Percentiles rank a stretch among this genome's conserved stretches.
phyloP scores from a whole-genome alignment of 2,888 invertebrate genomes.

The Flabesymbios commensalis region DNA sequence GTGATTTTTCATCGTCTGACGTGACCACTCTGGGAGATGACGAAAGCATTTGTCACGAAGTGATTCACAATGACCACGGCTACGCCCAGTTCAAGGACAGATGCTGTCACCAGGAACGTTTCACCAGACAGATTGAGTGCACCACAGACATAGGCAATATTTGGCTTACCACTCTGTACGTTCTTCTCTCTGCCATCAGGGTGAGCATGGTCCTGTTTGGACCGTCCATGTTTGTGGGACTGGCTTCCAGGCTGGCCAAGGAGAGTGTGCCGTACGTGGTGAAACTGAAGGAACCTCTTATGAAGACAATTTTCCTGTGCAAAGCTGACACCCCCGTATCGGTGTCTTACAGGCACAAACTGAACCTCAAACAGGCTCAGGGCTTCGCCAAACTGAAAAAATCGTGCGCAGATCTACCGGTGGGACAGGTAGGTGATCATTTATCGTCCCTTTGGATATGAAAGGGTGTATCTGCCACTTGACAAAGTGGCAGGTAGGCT shows the following conservation, averaged over 20 bases:
- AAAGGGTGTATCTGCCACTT: no score
- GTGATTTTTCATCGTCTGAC: slow-evolving; percentile 24
- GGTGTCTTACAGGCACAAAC: slow-evolving; percentile 14
- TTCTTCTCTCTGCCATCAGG: slow-evolving; percentile 46
- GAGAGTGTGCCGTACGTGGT: slow-evolving; percentile 44
- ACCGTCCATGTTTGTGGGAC: slow-evolving; percentile 51
- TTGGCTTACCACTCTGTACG: slow-evolving; percentile 54
- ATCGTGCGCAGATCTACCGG: slow-evolving; percentile 12
- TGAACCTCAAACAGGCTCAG: slow-evolving; percentile 15
- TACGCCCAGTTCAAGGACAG: slow-evolving; percentile 47
- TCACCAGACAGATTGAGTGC: slow-evolving; percentile 39
- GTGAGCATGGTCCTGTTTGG: slow-evolving; percentile 51
- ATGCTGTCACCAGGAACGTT: slow-evolving; percentile 39
- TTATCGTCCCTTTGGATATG: no score
- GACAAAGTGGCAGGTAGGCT: no score
- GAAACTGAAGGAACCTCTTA: slow-evolving; percentile 35
- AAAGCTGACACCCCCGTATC: slow-evolving; percentile 15
- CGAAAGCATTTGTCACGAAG: slow-evolving; percentile 47
- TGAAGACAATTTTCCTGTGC: slow-evolving; percentile 24
- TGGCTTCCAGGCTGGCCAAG: slow-evolving; percentile 37
- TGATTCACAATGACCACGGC: slow-evolving; percentile 37
- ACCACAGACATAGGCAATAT: slow-evolving; percentile 44
- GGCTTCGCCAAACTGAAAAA: slow-evolving; percentile 27
- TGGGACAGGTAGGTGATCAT: no score
- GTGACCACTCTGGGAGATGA: slow-evolving; percentile 17